phyloP scores from a whole-genome alignment of 2,113 vertebrate species.

The Numenius arquata region DNA sequence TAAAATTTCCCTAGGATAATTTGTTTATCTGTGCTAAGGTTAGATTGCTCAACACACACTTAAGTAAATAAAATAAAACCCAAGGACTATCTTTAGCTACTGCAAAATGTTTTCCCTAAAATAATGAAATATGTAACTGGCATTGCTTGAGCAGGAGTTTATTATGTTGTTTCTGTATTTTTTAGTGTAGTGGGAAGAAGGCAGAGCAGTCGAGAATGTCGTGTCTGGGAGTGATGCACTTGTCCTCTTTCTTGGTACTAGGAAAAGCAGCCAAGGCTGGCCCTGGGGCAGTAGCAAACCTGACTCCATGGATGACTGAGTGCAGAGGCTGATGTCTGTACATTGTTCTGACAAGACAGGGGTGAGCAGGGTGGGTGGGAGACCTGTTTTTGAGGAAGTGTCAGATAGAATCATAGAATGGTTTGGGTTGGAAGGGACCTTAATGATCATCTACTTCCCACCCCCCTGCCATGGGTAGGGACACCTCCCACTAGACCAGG shows the following conservation, averaged over 20 bases:
- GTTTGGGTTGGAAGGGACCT: neutral
- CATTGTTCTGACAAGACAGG: neutral
- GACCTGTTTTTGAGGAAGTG: neutral
- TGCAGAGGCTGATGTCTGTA: fast-evolving
- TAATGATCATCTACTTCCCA: neutral
- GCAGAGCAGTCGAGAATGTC: neutral
- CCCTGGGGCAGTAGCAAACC: neutral
- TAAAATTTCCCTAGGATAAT: neutral
- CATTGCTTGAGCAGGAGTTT: neutral
- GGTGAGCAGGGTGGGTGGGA: neutral
- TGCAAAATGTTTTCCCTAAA: neutral
- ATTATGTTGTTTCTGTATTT: neutral
- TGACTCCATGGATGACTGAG: neutral
- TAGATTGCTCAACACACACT: neutral
- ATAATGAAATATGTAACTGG: neutral
- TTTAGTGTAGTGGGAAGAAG: neutral
- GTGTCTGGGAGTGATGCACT: neutral
- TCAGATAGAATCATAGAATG: neutral
- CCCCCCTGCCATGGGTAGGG: neutral
- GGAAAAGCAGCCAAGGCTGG: neutral
- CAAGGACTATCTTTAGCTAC: constrained; percentile 10
- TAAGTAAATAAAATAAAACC: neutral
- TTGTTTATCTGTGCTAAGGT: constrained; percentile 25
- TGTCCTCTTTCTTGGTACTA: neutral
- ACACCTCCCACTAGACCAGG: neutral